Base-by-base conservation (phyloP, 2,113 vertebrate genomes). In the Vulpes lagopus region DNA sequence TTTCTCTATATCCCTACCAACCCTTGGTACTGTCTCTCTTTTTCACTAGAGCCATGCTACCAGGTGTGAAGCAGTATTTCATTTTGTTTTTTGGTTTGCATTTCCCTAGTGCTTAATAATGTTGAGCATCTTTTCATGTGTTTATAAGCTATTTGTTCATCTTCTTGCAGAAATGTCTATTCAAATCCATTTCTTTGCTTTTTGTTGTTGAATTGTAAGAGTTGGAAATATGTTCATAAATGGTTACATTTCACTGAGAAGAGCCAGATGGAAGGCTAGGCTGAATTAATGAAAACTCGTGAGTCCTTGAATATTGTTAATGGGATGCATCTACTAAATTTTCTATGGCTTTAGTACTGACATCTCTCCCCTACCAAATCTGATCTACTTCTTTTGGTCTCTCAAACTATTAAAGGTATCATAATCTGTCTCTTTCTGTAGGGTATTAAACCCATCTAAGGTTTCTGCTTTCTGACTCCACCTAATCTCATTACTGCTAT, bases 211-310 rank as follows among this genome's bases (percentile, higher is more conserved):
- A 97, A 15, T 16, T 89, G 12, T 57, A 91, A 91, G n/a, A 73
- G 27, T 91, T 67, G 94, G 15, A 93, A 84, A 88, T 93, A 19
- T 84, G 76, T 89, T 93, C 43, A 43, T 76, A 92, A 86, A 82
- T 79, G 43, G 12, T 80, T 85, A 82, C 43, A 87, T 69, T 96
- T 88, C 80, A 89, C 64, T 62, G 30, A 95, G 27, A 32, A 78
- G 17, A 93, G 30, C 11, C 20, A 20, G 12, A 85, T 1, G 81
- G 69, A 92, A 90, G 7, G 43, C 38, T 81, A 17, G 27, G 20
- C 23, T 90, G 32, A 91, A 89, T 67, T 80, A 89, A 89, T 83
- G 16, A 51, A 82, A 96, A 76, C 60, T 8, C 23, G 2, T 67
- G 38, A 81, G 11, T 79, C 15, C 22, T 32, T 95, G 38, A 85